phyloP scores from a whole-genome alignment of 2,888 invertebrate species.

The Drosophila demipolita region DNA sequence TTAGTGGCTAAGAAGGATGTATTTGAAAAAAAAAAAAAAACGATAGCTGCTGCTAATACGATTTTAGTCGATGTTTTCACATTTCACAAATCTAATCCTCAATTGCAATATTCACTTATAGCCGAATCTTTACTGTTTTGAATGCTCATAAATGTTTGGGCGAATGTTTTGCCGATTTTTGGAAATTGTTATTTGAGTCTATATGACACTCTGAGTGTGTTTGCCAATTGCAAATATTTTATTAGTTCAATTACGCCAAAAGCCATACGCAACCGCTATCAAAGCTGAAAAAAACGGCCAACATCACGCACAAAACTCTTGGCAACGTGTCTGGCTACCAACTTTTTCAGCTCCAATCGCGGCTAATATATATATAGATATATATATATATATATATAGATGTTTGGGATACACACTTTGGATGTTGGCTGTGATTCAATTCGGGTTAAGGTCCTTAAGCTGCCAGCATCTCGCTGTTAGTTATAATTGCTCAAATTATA shows the following conservation, averaged over 20 bases:
- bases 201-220: slow-evolving; percentile 11
- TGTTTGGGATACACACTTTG: slow-evolving; percentile 1
- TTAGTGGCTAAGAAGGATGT: background rate
- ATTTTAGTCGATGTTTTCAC: background rate
- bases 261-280: slow-evolving; percentile 1
- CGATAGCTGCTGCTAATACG: background rate
- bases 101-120: background rate
- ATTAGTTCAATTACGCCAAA: slow-evolving; percentile 28
- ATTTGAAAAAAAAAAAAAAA: background rate
- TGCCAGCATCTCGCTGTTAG: background rate
- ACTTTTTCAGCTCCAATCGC: background rate
- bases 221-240: slow-evolving; percentile 30
- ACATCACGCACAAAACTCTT: slow-evolving; percentile 21
- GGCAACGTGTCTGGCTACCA: slow-evolving; percentile 6
- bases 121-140: background rate
- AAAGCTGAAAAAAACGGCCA: slow-evolving; percentile 27
- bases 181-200: slow-evolving; percentile 8
- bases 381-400: background rate
- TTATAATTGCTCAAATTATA: slow-evolving; percentile 11
- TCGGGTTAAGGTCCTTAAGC: background rate
- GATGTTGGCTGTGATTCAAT: background rate
- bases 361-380: slow-evolving; percentile 1
- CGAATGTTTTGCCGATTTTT: slow-evolving; percentile 11
- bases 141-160: slow-evolving; percentile 1
- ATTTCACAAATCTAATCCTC: background rate